Evolutionary conservation across 2,797 vertebrate genomes (phyloP).

Genomic region (Pygocentrus nattereri): DNA sequence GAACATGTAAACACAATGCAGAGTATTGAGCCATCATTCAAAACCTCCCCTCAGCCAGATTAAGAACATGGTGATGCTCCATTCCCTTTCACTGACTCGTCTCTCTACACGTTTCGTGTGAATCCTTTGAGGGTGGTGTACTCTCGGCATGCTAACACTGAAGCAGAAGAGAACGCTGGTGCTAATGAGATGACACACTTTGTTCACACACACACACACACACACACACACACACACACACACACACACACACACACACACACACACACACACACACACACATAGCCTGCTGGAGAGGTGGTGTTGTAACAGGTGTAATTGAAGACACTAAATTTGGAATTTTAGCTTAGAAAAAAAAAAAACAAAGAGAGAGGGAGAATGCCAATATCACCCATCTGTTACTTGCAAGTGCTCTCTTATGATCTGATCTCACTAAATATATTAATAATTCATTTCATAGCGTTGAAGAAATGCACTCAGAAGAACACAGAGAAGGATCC

Average conservation of each 20-base stretch:
- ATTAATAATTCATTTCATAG: not conserved
- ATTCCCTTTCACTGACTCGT: conserved; percentile 12
- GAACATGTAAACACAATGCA: conserved; percentile 10
- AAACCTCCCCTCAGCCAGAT: conserved; percentile 25
- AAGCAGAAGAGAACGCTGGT: conserved; percentile 35
- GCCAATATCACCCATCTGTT: not conserved
- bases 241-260: not conserved
- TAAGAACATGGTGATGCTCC: not conserved
- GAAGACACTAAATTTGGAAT: conserved; percentile 12
- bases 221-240: conserved; percentile 15
- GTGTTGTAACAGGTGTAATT: conserved; percentile 25
- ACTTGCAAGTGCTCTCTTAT: not conserved
- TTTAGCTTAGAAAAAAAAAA: not conserved
- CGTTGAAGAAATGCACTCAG: too few species aligned
- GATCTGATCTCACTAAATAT: too few species aligned
- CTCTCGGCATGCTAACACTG: not conserved
- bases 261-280: conserved; percentile 16
- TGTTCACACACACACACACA: not conserved
- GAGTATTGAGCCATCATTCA: conserved; percentile 11
- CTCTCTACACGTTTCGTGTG: not conserved
- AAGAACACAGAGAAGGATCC: not conserved
- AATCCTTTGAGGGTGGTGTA: not conserved
- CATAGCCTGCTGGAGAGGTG: not conserved
- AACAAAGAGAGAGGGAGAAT: conserved; percentile 12
- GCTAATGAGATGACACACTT: conserved; percentile 65